Conservation (phyloP, 1,140 invertebrate species). For the Caerostris darwini region DNA sequence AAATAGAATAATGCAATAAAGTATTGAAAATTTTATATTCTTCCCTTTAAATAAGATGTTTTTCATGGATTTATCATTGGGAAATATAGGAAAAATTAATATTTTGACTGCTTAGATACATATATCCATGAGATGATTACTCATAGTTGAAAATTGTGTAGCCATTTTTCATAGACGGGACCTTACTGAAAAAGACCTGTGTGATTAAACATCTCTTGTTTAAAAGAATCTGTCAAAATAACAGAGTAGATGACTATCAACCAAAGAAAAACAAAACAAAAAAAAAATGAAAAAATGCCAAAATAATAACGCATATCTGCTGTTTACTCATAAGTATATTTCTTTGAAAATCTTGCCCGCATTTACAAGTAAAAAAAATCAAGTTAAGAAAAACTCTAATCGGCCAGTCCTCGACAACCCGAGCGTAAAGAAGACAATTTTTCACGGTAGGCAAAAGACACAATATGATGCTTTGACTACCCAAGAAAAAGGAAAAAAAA, state of each 20-base stretch:
- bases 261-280: neutral
- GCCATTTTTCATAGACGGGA: neutral
- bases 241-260: neutral
- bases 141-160: neutral
- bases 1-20: no score
- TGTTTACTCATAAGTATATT: neutral
- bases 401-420: neutral
- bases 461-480: neutral
- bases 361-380: neutral
- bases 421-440: conserved; percentile 4
- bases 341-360: neutral
- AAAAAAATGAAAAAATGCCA: neutral
- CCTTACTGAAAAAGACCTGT: neutral
- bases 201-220: neutral
- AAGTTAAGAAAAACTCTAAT: conserved; percentile 14
- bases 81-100: no score
- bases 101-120: neutral
- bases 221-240: neutral
- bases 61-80: no score
- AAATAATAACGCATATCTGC: neutral
- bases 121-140: neutral
- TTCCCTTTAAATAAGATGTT: no score
- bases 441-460: conserved; percentile 31
- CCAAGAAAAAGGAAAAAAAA: neutral
- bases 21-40: no score